phyloP scores from a whole-genome alignment of 2,888 invertebrate species.

The Morinoia aosen region DNA sequence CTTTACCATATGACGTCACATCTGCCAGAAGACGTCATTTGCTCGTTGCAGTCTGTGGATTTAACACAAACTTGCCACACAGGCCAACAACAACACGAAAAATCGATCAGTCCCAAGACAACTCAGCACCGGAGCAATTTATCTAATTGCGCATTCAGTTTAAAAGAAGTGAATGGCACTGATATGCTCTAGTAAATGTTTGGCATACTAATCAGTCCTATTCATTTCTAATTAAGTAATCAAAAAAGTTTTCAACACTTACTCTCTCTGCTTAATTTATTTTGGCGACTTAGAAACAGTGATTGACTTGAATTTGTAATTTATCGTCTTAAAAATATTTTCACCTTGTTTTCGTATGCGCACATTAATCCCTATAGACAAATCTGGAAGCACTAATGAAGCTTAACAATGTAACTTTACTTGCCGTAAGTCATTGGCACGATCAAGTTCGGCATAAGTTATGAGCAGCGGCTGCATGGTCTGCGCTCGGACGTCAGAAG shows the following conservation, averaged over 20 bases:
- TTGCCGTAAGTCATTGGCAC: background rate
- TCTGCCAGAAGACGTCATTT: no score
- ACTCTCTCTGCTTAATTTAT: background rate
- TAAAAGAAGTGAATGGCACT: no score
- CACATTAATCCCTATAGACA: background rate
- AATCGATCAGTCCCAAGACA: no score
- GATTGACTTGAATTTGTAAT: background rate
- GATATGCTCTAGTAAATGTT: no score
- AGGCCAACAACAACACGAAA: no score
- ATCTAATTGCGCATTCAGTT: no score
- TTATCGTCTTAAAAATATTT: background rate
- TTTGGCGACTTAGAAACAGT: background rate
- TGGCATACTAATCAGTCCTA: no score
- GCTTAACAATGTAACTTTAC: background rate
- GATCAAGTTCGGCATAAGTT: background rate
- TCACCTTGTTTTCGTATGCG: background rate
- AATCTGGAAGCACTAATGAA: background rate
- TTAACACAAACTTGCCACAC: no score
- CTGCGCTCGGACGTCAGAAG: background rate
- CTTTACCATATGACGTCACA: no score
- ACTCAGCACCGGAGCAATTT: no score
- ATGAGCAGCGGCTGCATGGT: background rate
- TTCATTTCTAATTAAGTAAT: no score
- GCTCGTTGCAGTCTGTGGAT: no score
- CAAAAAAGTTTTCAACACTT: background rate